These are phyloP conservation scores for Apodemia zela DNA, from an alignment of 2,888 invertebrate species.

Conservation along the genomic window DNA sequence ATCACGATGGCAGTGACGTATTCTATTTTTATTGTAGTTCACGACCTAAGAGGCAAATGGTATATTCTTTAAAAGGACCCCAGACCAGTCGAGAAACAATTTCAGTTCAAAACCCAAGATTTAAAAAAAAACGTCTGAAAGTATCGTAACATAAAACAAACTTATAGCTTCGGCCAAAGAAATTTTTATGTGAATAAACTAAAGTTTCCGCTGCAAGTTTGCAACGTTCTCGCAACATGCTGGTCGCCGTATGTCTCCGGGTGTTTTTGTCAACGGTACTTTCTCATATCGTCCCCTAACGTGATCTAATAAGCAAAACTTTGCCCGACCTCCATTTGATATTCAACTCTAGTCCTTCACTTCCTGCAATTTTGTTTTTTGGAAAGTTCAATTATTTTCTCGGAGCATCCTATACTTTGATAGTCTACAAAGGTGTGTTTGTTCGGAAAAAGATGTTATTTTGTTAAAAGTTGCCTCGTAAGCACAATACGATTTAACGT, in stretches of 20 bases:
- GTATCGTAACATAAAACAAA: too few relatives aligned
- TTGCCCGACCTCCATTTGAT: constrained; percentile 67
- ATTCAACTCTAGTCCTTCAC: constrained; percentile 65
- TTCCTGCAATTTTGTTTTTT: constrained; percentile 50
- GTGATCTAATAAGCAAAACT: constrained; percentile 76
- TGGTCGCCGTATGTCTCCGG: constrained; percentile 68
- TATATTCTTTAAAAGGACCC: too few relatives aligned
- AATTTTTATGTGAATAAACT: constrained; percentile 55
- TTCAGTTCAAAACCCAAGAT: too few relatives aligned
- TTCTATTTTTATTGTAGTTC: too few relatives aligned
- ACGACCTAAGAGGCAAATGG: too few relatives aligned
- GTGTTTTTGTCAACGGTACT: constrained; percentile 67
- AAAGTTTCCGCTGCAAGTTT: constrained; percentile 69
- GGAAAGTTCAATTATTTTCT: constrained; percentile 24
- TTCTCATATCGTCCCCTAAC: constrained; percentile 67
- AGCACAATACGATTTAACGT: constrained; percentile 35
- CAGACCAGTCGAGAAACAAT: too few relatives aligned
- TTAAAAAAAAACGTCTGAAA: too few relatives aligned
- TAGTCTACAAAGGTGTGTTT: constrained; percentile 17
- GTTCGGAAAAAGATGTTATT: constrained; percentile 18
- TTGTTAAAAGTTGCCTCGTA: constrained; percentile 23
- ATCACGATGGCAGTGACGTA: too few relatives aligned
- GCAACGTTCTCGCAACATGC: constrained; percentile 56
- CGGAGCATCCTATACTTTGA: constrained; percentile 17
- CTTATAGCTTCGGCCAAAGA: constrained; percentile 30